Base-by-base conservation (phyloP, 2,113 vertebrate genomes). In the Archocentrus centrarchus region DNA sequence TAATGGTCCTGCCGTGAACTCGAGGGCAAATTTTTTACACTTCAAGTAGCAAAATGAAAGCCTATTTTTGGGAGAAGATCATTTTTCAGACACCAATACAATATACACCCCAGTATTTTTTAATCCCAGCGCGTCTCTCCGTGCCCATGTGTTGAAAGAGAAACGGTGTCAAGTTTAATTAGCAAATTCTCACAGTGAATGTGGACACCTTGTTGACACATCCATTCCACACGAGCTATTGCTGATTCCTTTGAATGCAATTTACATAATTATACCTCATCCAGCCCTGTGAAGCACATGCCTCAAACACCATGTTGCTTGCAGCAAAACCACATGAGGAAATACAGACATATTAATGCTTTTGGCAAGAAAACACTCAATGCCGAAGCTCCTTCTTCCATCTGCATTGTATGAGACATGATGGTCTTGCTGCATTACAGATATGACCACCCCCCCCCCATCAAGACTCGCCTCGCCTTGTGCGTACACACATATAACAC, bases 181-280 rank as follows among this genome's bases (percentile, higher is more conserved):
- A 95, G 94, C 91, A 92, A 93, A 93, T 88, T 94, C 92, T 93
- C 89, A 80, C 85, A 70, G 91, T 80, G 91, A 91, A 91, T 83
- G 86, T 84, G 93, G 91, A 93, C 94, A 95, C 93, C 94, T 94
- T 92, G 93, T 93, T 94, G 95, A 94, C 93, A 94, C 91, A 91
- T 95, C 89, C 91, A 94, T 95, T 95, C 94, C 92, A 91, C 94
- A 92, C 93, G 94, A 95, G 95, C 93, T 94, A 89, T 84, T 87
- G 86, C 94, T 92, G 94, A 95, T 87, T 94, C 93, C 93, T 96
- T 95, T 96, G 93, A 95, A 94, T 93, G 80, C 27, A 89, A 96
- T 96, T 96, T 96, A 92, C 96, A 96, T 96, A 96, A 96, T 96
- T 96, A 95, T 91, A 95, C 92, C 94, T 95, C 95, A 95, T 89